Evolutionary conservation across 2,113 vertebrate species (phyloP).

Genomic region (Martes martes): DNA sequence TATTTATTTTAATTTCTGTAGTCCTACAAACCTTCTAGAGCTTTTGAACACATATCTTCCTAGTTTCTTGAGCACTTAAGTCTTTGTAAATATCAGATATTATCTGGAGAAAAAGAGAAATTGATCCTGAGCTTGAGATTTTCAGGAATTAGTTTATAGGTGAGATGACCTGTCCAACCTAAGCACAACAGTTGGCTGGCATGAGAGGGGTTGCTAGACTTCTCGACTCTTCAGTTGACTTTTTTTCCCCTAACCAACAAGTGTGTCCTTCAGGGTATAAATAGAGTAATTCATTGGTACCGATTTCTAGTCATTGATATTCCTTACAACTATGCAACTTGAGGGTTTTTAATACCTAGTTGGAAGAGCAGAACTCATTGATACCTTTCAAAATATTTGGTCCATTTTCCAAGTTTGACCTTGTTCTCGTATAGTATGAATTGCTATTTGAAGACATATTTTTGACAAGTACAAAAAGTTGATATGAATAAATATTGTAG

Average conservation of each 20-base stretch:
- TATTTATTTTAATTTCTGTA: background rate
- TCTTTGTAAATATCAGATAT: background rate
- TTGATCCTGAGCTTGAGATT: background rate
- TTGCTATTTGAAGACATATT: background rate
- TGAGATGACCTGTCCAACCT: background rate
- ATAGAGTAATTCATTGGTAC: background rate
- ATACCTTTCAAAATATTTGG: background rate
- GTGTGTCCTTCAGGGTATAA: background rate
- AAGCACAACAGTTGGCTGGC: background rate
- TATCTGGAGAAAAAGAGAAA: background rate
- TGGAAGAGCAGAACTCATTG: background rate
- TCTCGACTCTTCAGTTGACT: accelerated
- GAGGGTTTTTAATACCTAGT: background rate
- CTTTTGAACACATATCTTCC: background rate
- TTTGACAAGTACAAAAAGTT: background rate
- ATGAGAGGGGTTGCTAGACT: background rate
- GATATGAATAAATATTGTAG: background rate
- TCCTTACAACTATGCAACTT: background rate
- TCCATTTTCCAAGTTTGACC: background rate
- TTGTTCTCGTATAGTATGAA: background rate
- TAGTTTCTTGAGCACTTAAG: background rate
- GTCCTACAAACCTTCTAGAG: background rate
- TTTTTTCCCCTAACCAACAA: background rate
- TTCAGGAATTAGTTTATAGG: background rate
- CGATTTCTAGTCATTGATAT: background rate